Evolutionary conservation across 2,113 vertebrate species (phyloP).

Genomic region (Psittacula cyanocephala): DNA sequence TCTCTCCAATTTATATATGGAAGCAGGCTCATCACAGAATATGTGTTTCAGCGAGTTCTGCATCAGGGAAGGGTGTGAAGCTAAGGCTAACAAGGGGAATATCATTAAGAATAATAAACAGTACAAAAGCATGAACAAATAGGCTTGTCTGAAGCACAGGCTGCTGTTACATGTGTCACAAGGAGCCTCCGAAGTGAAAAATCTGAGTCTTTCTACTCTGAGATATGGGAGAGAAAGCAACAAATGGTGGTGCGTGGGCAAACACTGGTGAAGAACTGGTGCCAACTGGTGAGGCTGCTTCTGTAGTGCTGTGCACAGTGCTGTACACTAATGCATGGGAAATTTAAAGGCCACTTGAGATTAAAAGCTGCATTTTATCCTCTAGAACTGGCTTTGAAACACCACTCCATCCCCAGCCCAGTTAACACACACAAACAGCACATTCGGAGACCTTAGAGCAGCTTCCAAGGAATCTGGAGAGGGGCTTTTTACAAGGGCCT

Average conservation of each 20-base stretch:
- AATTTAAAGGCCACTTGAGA: neutral
- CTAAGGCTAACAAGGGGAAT: neutral
- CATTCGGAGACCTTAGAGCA: neutral
- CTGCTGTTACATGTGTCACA: neutral
- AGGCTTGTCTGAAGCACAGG: neutral
- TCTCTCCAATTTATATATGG: neutral
- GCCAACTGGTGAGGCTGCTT: neutral
- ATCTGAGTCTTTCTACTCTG: neutral
- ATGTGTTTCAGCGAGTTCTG: neutral
- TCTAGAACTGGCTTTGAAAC: neutral
- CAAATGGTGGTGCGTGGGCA: rapidly evolving
- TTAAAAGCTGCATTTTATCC: neutral
- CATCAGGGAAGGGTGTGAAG: constrained; percentile 9
- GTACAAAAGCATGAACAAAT: neutral
- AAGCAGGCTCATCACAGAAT: neutral
- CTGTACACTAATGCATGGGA: neutral
- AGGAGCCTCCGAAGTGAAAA: neutral
- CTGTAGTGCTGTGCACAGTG: neutral
- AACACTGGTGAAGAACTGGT: neutral
- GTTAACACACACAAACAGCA: neutral
- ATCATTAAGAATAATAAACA: constrained; percentile 3
- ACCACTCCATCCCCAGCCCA: neutral
- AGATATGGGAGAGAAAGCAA: neutral
- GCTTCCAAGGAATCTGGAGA: neutral
- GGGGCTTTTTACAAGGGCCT: neutral